phyloP scores from a whole-genome alignment of 2,888 invertebrate genomes.

The Dermolepida albohirtum region DNA sequence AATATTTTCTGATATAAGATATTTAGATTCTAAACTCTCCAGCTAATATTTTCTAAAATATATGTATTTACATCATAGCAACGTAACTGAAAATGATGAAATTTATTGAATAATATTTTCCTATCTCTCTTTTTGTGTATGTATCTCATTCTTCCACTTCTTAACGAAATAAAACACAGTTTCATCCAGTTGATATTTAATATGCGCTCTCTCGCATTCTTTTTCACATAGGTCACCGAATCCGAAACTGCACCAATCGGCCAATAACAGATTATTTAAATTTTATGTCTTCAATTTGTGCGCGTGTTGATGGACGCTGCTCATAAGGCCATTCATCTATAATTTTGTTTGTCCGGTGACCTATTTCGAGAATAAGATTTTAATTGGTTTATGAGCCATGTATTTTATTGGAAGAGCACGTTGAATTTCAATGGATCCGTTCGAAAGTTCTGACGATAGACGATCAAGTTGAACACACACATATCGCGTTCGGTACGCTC shows the following conservation, averaged over 20 bases:
- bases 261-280: conserved; percentile 24
- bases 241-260: conserved; percentile 16
- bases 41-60: no score
- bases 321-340: conserved; percentile 3
- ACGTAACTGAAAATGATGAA: no score
- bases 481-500: not conserved
- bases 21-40: no score
- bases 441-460: conserved; percentile 14
- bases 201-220: conserved; percentile 14
- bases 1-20: no score
- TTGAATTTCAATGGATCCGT: conserved; percentile 18
- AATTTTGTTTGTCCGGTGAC: conserved; percentile 29
- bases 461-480: conserved; percentile 9
- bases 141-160: no score
- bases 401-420: conserved; percentile 34
- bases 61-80: no score
- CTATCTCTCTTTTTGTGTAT: no score
- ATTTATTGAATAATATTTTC: no score
- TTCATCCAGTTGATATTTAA: conserved; percentile 16
- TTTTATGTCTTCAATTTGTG: conserved; percentile 35
- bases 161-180: not conserved
- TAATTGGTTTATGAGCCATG: conserved; percentile 35
- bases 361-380: conserved; percentile 36
- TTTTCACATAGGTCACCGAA: conserved; percentile 16
- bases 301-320: conserved; percentile 25